Evolutionary conservation across 2,113 vertebrate genomes (phyloP).

Genomic region (Chionomys nivalis): DNA sequence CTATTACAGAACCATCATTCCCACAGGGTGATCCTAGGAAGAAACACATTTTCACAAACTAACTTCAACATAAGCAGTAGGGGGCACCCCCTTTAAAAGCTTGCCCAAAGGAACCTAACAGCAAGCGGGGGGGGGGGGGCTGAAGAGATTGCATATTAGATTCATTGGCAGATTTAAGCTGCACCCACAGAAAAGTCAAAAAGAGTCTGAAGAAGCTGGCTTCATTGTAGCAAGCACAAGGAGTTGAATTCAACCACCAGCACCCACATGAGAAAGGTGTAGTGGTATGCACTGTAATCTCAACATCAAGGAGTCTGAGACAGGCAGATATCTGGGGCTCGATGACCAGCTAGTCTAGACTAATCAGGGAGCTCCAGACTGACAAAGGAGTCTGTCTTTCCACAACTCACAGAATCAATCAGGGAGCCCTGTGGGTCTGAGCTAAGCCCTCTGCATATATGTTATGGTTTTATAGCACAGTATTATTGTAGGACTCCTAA

Average conservation of each 20-base stretch:
- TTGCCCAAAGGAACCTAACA: background rate
- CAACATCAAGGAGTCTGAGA: background rate
- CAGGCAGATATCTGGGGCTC: background rate
- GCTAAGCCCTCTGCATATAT: background rate
- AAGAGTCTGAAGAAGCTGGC: background rate
- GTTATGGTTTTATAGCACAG: background rate
- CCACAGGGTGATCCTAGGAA: background rate
- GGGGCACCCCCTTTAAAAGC: background rate
- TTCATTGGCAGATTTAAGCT: background rate
- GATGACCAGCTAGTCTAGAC: background rate
- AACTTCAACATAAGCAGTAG: background rate
- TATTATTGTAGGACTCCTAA: background rate
- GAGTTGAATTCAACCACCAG: background rate
- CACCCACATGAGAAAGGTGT: background rate
- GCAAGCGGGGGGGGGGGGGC: rapidly evolving
- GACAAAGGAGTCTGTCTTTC: background rate
- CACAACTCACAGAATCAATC: background rate
- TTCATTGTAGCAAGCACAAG: background rate
- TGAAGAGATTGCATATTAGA: background rate
- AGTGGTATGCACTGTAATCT: background rate
- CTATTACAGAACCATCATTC: background rate
- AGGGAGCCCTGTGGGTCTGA: background rate
- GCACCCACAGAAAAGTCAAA: background rate
- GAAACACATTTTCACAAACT: background rate
- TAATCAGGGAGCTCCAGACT: background rate